Base-by-base conservation (phyloP, 2,113 vertebrate species). In the Coptodon rendalli region DNA sequence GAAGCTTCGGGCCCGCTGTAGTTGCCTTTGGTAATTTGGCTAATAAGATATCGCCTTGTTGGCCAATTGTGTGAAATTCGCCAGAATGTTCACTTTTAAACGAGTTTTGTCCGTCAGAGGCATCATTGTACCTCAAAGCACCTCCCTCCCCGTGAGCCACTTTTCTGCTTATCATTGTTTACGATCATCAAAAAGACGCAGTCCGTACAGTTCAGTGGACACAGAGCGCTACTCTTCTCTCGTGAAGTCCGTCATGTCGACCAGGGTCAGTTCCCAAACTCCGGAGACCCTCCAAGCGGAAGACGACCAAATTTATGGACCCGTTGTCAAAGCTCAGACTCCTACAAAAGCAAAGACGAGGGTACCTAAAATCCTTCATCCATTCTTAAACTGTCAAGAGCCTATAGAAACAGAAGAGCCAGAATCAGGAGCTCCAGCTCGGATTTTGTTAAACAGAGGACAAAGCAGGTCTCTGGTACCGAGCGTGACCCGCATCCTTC, bases 401-500 rank as follows among this genome's bases (percentile, higher is more conserved):
- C 90, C 27, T 24, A 5, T 17, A 48, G 82, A 56, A 61, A 10
- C 56, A 12, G 85, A 54, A 3, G 94, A 93, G 43, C 17, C 82
- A 7, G 91, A 92, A 9, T 82, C 91, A 5, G 89, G 83, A 9
- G 34, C 76, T 5, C 97, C 97, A 19, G 2, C 93, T 59, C 97
- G 96, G 92, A 96, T 98, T 5, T 7, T 36, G 8, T 92, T 98
- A 16, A 87, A 95, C 22, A 96, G 92, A 81, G 78, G 2, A 0
- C 56, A 82, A 6, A 78, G 89, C 14, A 93, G 89, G 31, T 73
- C 88, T 34, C 59, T 13, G 1, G 24, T 92, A 3, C 97, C 98
- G 4, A 99, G 98, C 17, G 98, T 99, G 83, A 99, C 98, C 3
- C 95, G 92, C 8, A 88, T 99, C 66, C 97, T 99, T 40, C 97